Base-by-base conservation (phyloP, 1,140 invertebrate species). In the Eufriesea mexicana region DNA sequence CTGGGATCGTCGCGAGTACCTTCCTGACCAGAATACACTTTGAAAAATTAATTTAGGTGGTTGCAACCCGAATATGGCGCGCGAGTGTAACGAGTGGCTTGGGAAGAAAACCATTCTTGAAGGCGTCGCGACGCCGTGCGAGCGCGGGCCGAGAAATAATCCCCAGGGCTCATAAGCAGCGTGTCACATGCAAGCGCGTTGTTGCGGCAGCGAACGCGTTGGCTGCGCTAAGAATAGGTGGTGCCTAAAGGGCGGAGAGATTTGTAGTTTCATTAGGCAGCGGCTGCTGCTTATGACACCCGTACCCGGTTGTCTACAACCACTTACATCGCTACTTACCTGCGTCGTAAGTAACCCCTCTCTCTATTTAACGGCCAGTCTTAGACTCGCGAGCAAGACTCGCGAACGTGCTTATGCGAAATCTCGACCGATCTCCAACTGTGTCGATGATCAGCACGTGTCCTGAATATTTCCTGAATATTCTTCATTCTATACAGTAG, bases 181-280 rank as follows among this genome's bases (percentile, higher is more conserved):
- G 80, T 84, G 90, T 90, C 91, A 86, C 89, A 91, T 90, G 90
- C 91, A 91, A 91, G 91, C 86, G 87, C 87, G 80, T 91, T 92
- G 91, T 88, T 90, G 90, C 76, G 89, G 79, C 81, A 73, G 83
- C 70, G 83, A 83, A 71, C 73, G 91, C 85, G 87, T 87, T 91
- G 80, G 86, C 87, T 83, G 85, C 89, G 86, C 91, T 92, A 90
- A 92, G 90, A 93, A 92, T 91, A 93, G 93, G 92, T 92, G 92
- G 90, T 91, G 92, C 91, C 92, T 92, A 92, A 89, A 92, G 90
- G 90, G 91, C 88, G 90, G 89, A 91, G 93, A 94, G 94, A 94
- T 94, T 94, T 94, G 94, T 94, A 94, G 94, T 94, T 94, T 94
- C 94, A 94, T 94, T 94, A 94, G 93, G 92, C 91, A 90, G 88